A percentile compares a stretch with the other conserved stretches of the same genome.
phyloP scores from a whole-genome alignment of 2,113 vertebrate species.

The Scatophagus argus region DNA sequence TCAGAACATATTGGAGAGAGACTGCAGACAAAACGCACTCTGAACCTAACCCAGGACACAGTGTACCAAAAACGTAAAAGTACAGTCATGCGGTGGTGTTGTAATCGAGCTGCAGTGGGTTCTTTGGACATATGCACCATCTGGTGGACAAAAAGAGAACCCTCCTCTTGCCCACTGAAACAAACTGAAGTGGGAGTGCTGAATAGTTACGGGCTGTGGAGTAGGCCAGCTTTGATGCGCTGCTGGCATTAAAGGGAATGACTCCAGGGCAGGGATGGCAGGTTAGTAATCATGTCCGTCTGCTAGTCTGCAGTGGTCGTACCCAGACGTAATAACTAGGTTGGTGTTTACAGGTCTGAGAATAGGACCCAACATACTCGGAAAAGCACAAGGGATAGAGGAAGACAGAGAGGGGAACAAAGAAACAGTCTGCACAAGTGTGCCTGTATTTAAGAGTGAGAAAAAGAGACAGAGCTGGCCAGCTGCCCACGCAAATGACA shows the following conservation, averaged over 20 bases:
- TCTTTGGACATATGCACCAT: conserved; percentile 64
- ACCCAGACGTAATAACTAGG: conserved; percentile 60
- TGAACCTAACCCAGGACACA: conserved; percentile 71
- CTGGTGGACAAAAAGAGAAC: conserved; percentile 64
- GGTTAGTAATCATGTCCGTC: conserved; percentile 71
- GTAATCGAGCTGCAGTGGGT: conserved; percentile 12
- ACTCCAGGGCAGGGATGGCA: conserved; percentile 51
- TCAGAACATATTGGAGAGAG: conserved; percentile 65
- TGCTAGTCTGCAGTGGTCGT: conserved; percentile 49
- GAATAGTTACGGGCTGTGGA: conserved; percentile 7
- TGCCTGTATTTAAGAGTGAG: conserved; percentile 37
- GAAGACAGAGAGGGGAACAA: conserved; percentile 26
- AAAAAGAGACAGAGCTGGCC: conserved; percentile 57
- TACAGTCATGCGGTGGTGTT: conserved; percentile 54
- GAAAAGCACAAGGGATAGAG: conserved; percentile 15
- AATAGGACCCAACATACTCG: conserved; percentile 41
- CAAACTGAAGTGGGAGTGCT: conserved; percentile 28
- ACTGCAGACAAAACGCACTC: conserved; percentile 63
- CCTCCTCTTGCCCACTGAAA: not conserved
- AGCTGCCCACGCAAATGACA: conserved; percentile 67
- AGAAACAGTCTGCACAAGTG: conserved; percentile 18
- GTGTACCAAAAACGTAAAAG: conserved; percentile 68
- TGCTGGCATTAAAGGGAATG: conserved; percentile 53
- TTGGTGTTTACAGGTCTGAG: conserved; percentile 50
- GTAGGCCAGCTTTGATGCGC: conserved; percentile 41